Conservation (phyloP, 2,888 invertebrate genomes). For the Xestia sexstrigata region DNA sequence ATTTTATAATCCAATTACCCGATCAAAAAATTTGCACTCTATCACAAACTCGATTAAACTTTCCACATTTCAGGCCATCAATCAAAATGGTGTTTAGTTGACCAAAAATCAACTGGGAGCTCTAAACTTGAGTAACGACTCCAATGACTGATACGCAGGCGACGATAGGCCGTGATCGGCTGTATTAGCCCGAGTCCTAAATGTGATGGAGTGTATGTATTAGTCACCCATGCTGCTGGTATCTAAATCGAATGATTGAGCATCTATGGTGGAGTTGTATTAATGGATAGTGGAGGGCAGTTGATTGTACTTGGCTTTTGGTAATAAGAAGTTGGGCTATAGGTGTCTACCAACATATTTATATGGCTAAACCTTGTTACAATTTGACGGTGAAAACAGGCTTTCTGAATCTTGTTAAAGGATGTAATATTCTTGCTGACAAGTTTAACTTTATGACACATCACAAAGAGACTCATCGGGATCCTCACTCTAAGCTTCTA, state of each 20-base stretch:
- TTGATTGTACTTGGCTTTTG: conserved; percentile 13
- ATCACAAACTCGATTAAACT: conserved; percentile 56
- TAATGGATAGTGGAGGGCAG: conserved; percentile 37
- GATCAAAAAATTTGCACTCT: conserved; percentile 36
- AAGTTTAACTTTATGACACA: background rate
- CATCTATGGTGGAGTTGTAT: conserved; percentile 5
- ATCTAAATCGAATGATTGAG: conserved; percentile 55
- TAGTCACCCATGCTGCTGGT: conserved; percentile 58
- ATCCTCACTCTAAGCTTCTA: background rate
- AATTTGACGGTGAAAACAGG: background rate
- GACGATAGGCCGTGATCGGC: conserved; percentile 42
- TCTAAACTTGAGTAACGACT: conserved; percentile 49
- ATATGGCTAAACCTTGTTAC: background rate
- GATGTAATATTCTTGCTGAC: background rate
- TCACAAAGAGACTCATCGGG: background rate
- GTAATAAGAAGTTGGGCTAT: background rate
- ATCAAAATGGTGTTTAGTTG: conserved; percentile 52
- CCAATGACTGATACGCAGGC: conserved; percentile 49
- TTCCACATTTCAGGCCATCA: conserved; percentile 53
- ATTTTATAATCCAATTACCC: conserved; percentile 29
- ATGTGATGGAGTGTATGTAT: conserved; percentile 59
- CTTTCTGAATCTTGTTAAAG: background rate
- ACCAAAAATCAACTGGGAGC: conserved; percentile 46
- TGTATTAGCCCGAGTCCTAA: conserved; percentile 43
- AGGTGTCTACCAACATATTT: background rate